phyloP scores from a whole-genome alignment of 2,797 vertebrate species.

The Pempheris klunzingeri region DNA sequence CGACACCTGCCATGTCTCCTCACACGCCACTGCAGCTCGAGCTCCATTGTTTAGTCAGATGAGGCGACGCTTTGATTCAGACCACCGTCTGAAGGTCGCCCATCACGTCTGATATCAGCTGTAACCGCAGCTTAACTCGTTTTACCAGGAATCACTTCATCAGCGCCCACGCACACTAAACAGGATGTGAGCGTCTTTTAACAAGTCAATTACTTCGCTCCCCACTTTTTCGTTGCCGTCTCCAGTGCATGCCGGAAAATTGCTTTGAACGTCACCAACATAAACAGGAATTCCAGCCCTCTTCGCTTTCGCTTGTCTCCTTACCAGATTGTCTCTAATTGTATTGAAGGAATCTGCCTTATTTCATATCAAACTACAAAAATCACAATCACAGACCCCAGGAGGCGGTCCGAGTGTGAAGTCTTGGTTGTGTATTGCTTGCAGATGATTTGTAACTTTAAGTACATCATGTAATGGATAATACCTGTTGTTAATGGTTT shows the following conservation, averaged over 20 bases:
- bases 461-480: constrained; percentile 83
- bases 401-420: constrained; percentile 78
- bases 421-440: constrained; percentile 88
- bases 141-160: constrained; percentile 77
- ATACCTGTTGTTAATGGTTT: constrained; percentile 82
- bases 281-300: constrained; percentile 85
- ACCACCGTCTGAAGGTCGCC: constrained; percentile 51
- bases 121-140: constrained; percentile 58
- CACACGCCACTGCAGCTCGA: constrained; percentile 45
- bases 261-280: constrained; percentile 89
- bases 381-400: constrained; percentile 70
- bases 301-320: constrained; percentile 84
- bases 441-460: constrained; percentile 88
- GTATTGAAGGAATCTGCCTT: constrained; percentile 93
- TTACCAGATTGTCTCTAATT: constrained; percentile 88
- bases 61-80: constrained; percentile 43
- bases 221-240: constrained; percentile 67
- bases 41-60: constrained; percentile 48
- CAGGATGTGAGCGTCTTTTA: constrained; percentile 85
- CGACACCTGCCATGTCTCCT: constrained; percentile 60
- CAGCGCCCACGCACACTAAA: constrained; percentile 80
- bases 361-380: constrained; percentile 87
- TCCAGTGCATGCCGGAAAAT: constrained; percentile 89
- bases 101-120: constrained; percentile 63
- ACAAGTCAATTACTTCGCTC: constrained; percentile 79